Conservation (phyloP, 2,797 vertebrate species). For the Pseudocheirus occidentalis region DNA sequence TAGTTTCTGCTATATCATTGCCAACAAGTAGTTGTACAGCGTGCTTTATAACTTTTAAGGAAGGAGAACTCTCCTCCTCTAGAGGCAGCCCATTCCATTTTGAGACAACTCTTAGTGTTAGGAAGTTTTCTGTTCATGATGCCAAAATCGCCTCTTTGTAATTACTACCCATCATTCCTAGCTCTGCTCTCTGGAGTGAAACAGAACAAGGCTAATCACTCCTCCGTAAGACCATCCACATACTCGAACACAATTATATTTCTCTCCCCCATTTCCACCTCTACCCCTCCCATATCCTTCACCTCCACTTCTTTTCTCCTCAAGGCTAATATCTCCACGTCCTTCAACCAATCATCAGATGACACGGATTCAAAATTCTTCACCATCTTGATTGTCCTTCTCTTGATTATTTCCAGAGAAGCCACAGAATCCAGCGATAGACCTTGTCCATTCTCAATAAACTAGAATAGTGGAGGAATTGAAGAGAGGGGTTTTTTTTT, state of each 20-base stretch:
- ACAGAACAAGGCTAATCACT: background rate
- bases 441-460: too few relatives aligned
- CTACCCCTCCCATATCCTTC: background rate
- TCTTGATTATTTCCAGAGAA: too few relatives aligned
- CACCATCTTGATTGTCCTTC: too few relatives aligned
- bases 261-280: background rate
- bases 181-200: background rate
- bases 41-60: background rate
- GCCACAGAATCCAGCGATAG: too few relatives aligned
- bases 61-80: background rate
- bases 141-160: background rate
- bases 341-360: background rate
- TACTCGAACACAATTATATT: background rate
- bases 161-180: background rate
- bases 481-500: too few relatives aligned
- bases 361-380: background rate
- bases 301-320: background rate
- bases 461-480: too few relatives aligned
- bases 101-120: background rate
- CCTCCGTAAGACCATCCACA: background rate
- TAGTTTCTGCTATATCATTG: background rate
- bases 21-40: background rate
- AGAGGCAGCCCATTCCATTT: background rate
- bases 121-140: background rate
- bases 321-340: background rate